phyloP scores from a whole-genome alignment of 2,888 invertebrate species.

The Phortica magna region DNA sequence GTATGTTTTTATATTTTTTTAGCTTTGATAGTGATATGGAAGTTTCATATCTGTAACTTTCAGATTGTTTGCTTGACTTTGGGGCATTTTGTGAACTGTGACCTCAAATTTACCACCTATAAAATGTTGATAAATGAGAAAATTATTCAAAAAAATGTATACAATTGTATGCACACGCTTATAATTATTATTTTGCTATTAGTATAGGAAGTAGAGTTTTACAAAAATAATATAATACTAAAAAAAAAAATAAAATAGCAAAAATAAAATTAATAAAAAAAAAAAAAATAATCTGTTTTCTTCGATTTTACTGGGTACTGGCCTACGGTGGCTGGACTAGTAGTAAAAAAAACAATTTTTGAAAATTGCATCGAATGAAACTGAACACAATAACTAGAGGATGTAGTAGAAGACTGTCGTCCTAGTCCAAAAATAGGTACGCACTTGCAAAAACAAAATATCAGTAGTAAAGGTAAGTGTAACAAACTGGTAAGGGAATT shows the following conservation, averaged over 20 bases:
- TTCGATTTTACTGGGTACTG: too few species aligned
- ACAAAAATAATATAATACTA: constrained; percentile 11
- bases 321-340: too few species aligned
- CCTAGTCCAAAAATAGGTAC: too few species aligned
- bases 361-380: too few species aligned
- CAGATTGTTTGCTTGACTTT: constrained; percentile 71
- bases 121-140: constrained; percentile 75
- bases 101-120: constrained; percentile 74
- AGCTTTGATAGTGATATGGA: constrained; percentile 54
- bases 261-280: not conserved
- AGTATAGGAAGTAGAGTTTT: not conserved
- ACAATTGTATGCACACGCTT: not conserved
- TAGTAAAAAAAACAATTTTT: too few species aligned
- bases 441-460: too few species aligned
- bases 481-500: not conserved
- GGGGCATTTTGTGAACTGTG: constrained; percentile 67
- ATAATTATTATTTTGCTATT: constrained; percentile 3
- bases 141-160: constrained; percentile 63
- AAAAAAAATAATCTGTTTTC: not conserved
- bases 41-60: constrained; percentile 68
- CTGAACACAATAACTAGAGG: too few species aligned
- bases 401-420: too few species aligned
- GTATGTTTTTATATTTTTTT: constrained; percentile 6
- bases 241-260: not conserved
- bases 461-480: not conserved